These are phyloP conservation scores for Yoshiicerus persimilis DNA, from an alignment of 1,140 invertebrate genomes.

Conservation along the genomic window DNA sequence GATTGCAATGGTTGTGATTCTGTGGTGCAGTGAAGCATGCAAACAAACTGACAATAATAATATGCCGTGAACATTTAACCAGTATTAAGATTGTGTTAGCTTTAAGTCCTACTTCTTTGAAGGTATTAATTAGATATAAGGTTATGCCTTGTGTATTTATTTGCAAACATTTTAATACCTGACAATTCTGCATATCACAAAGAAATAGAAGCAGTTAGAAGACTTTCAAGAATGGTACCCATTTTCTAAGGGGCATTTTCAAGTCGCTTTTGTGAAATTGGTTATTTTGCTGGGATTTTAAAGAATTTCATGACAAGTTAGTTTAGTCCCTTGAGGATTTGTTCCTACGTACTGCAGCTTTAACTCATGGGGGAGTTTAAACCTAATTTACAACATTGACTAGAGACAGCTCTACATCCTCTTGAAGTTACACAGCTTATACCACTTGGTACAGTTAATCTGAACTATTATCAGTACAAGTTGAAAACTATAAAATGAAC, in stretches of 20 bases:
- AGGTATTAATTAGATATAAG: too few relatives aligned
- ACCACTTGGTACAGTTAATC: too few relatives aligned
- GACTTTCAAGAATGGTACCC: neutral
- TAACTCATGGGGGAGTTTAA: slow-evolving; percentile 40
- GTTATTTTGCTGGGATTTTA: neutral
- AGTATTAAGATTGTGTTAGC: neutral
- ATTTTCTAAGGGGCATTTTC: neutral
- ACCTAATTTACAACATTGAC: slow-evolving; percentile 39
- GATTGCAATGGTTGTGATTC: neutral
- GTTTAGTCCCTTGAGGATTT: neutral
- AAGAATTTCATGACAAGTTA: slow-evolving; percentile 30
- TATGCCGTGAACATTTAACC: neutral
- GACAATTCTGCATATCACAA: too few relatives aligned
- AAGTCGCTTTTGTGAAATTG: neutral
- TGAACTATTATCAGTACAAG: too few relatives aligned
- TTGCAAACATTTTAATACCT: too few relatives aligned
- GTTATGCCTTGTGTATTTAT: too few relatives aligned
- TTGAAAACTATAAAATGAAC: too few relatives aligned
- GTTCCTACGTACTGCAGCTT: slow-evolving; percentile 18
- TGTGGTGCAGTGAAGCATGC: too few relatives aligned
- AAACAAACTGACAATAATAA: neutral
- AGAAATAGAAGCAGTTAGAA: too few relatives aligned
- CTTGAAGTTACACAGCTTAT: neutral
- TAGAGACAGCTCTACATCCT: slow-evolving; percentile 21
- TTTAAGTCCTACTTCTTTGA: too few relatives aligned